Evolutionary conservation across 2,797 vertebrate species (phyloP), one percentile per base, ranked within the genome.

Genomic region (Oceanodroma leucorhoa): DNA sequence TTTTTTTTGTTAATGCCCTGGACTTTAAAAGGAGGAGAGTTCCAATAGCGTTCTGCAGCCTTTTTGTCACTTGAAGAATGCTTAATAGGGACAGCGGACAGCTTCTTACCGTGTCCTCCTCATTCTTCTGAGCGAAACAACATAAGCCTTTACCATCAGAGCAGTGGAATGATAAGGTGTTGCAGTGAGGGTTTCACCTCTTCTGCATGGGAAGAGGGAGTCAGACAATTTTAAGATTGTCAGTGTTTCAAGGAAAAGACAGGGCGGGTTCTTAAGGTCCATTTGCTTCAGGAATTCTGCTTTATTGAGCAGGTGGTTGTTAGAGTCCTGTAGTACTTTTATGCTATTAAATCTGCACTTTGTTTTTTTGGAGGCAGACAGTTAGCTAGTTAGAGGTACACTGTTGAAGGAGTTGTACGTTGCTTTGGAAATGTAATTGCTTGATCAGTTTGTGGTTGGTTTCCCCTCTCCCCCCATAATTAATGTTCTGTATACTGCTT

Each of bases 391-490:
- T 81, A 55, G 34, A 43, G 8, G 8, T 51, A 21, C 15, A 4
- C 18, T 41, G n/a, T 36, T 73, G 20, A 24, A 79, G 22, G 22
- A 43, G 10, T 38, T 66, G 14, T 9, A 2, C 13, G 2, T 45
- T 88, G 65, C 22, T 87, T 84, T 79, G 54, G 53, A 90, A 91
- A 57, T 82, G 6, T 19, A 75, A 24, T 90, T 82, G 7, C 53
- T 87, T 48, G 8, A 34, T 75, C 7, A 14, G 7, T 51, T 80
- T 3, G 2, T 70, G n/a, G 5, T 53, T 43, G 21, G 17, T 45
- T 30, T 3, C 11, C 13, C 11, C 40, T 9, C 7, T 10, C 13
- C 11, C 40, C 10, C 7, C 14, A 1, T 19, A 51, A 17, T 32
- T 78, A 15, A 55, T 60, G 9, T 72, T 82, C 17, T 80, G 5